These are phyloP conservation scores for Mythimna ferrago DNA, from an alignment of 2,888 invertebrate genomes.

Conservation along the genomic window DNA sequence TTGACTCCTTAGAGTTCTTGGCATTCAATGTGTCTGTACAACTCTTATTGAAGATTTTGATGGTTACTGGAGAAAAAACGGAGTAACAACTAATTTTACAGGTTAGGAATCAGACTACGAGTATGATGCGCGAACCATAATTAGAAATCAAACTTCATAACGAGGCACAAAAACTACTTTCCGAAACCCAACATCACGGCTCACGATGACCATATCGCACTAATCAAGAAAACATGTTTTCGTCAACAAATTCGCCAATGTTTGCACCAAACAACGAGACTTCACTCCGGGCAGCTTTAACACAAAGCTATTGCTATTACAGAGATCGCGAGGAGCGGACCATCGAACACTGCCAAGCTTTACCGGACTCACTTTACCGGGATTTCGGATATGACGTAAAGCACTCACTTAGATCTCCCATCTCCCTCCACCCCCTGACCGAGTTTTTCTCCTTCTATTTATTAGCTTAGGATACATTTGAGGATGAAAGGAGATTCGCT, in stretches of 20 bases:
- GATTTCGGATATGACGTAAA: conserved; percentile 91
- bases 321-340: conserved; percentile 85
- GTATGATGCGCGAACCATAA: not conserved
- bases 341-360: conserved; percentile 88
- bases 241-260: conserved; percentile 30
- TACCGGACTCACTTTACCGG: conserved; percentile 89
- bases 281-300: conserved; percentile 87
- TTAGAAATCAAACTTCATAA: not conserved
- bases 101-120: no score
- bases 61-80: not conserved
- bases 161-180: not conserved
- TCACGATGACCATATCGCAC: conserved; percentile 6
- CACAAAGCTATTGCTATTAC: conserved; percentile 91
- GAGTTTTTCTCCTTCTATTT: conserved; percentile 88
- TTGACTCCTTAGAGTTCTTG: no score
- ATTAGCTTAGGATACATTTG: conserved; percentile 86
- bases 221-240: conserved; percentile 1
- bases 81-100: not conserved
- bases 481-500: conserved; percentile 78
- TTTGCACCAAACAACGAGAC: conserved; percentile 84
- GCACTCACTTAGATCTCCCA: conserved; percentile 86
- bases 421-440: conserved; percentile 80
- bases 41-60: no score
- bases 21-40: not conserved
- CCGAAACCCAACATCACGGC: not conserved